Evolutionary conservation across 2,888 invertebrate species (phyloP).

Genomic region (Xestoiulus laeticollis): DNA sequence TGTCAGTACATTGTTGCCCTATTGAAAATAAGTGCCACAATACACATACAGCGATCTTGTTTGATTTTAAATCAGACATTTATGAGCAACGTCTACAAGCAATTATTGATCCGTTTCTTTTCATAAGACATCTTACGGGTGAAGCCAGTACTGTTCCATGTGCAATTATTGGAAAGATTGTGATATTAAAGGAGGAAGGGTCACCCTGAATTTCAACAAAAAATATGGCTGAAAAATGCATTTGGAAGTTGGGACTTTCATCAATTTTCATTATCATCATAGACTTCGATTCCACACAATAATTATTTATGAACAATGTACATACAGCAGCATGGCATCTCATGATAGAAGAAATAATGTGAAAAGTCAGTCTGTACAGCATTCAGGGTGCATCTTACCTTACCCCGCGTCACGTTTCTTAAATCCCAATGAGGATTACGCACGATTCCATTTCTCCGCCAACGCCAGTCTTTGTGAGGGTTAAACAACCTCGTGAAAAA

Average conservation of each 20-base stretch:
- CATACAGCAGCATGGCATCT: background rate
- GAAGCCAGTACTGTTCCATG: background rate
- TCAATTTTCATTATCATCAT: background rate
- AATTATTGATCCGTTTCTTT: background rate
- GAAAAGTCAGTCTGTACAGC: background rate
- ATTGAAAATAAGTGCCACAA: too few relatives aligned
- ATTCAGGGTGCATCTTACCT: background rate
- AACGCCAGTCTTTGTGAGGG: background rate
- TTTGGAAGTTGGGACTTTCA: background rate
- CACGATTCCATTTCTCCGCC: background rate
- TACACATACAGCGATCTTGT: too few relatives aligned
- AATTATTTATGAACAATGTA: constrained; percentile 9
- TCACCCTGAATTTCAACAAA: background rate
- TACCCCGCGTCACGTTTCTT: background rate
- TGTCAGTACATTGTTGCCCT: background rate
- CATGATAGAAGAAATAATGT: background rate
- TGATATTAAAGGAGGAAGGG: background rate
- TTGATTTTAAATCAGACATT: background rate
- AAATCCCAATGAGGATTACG: background rate
- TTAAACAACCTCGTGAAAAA: background rate
- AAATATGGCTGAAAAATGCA: background rate
- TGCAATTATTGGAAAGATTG: background rate
- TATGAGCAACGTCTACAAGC: background rate
- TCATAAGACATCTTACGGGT: background rate
- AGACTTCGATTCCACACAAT: background rate